Evolutionary conservation across 2,113 vertebrate genomes (phyloP).

Genomic region (Sinocyclocheilus grahami): DNA sequence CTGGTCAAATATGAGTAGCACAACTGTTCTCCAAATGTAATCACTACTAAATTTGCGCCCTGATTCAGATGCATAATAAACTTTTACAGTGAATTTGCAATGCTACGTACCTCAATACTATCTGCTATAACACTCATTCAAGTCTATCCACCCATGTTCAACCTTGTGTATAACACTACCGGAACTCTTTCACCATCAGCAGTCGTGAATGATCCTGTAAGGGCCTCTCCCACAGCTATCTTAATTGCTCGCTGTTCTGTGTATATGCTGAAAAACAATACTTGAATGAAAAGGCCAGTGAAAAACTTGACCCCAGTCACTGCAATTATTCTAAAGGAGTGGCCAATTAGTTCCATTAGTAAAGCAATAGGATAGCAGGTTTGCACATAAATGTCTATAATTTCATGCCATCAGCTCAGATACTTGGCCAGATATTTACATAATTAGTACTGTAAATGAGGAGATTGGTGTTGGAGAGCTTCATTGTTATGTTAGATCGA

Average conservation of each 20-base stretch:
- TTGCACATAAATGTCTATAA: constrained; percentile 73
- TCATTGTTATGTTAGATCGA: constrained; percentile 44
- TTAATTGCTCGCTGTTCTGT: constrained; percentile 76
- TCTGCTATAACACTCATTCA: not conserved
- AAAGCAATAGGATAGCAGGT: constrained; percentile 72
- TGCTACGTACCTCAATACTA: not conserved
- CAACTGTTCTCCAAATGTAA: not conserved
- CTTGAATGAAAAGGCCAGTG: constrained; percentile 70
- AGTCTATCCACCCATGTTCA: not conserved
- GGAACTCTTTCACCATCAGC: constrained; percentile 48
- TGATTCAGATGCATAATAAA: not conserved
- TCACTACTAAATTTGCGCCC: not conserved
- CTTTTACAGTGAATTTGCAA: not conserved
- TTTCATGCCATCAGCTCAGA: constrained; percentile 68
- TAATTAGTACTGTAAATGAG: constrained; percentile 78
- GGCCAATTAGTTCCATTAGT: constrained; percentile 75
- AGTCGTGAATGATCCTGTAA: constrained; percentile 64
- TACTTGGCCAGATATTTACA: constrained; percentile 70
- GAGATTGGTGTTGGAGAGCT: constrained; percentile 60
- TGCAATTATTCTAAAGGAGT: constrained; percentile 77
- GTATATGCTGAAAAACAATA: constrained; percentile 75
- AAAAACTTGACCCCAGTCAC: constrained; percentile 68
- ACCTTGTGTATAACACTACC: constrained; percentile 41
- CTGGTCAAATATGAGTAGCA: not conserved
- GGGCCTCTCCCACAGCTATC: constrained; percentile 64